Conservation (phyloP, 2,797 vertebrate species). For the Eupleurogrammus muticus region DNA sequence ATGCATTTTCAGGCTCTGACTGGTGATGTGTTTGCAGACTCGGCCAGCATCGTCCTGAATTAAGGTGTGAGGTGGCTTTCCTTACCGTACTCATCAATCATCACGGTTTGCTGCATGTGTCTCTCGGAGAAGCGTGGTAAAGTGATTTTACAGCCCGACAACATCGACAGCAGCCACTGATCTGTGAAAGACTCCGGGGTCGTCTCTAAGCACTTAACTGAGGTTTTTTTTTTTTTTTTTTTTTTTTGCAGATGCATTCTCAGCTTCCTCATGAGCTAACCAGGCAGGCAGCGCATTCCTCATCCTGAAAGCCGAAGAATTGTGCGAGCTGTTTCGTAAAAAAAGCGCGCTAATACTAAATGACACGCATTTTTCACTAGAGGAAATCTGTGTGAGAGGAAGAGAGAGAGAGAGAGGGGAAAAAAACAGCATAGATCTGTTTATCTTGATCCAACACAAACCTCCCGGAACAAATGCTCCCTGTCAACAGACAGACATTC, state of each 20-base stretch:
- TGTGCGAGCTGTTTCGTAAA: background rate
- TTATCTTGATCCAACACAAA: slow-evolving; percentile 13
- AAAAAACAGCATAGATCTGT: background rate
- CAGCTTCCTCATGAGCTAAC: slow-evolving; percentile 39
- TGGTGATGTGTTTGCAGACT: too few relatives aligned
- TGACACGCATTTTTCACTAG: background rate
- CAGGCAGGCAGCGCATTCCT: slow-evolving; percentile 31
- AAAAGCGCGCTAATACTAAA: background rate
- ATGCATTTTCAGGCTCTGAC: too few relatives aligned
- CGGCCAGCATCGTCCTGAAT: too few relatives aligned
- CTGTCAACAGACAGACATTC: slow-evolving; percentile 39
- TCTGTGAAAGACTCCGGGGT: slow-evolving; percentile 52
- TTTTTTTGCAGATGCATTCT: slow-evolving; percentile 29
- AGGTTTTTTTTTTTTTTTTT: slow-evolving; percentile 1
- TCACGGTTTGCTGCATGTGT: slow-evolving; percentile 22
- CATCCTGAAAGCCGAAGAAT: slow-evolving; percentile 16
- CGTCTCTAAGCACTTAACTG: slow-evolving; percentile 29
- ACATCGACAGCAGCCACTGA: slow-evolving; percentile 45
- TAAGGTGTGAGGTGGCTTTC: too few relatives aligned
- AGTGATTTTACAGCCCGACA: slow-evolving; percentile 39
- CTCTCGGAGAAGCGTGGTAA: slow-evolving; percentile 23
- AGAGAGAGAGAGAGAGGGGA: background rate
- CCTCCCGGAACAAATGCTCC: slow-evolving; percentile 29
- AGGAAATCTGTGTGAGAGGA: background rate
- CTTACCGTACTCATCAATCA: too few relatives aligned